Percentiles rank a stretch among this genome's conserved stretches.
phyloP scores from a whole-genome alignment of 2,888 invertebrate species.

The Pseudeuparius sepicola region DNA sequence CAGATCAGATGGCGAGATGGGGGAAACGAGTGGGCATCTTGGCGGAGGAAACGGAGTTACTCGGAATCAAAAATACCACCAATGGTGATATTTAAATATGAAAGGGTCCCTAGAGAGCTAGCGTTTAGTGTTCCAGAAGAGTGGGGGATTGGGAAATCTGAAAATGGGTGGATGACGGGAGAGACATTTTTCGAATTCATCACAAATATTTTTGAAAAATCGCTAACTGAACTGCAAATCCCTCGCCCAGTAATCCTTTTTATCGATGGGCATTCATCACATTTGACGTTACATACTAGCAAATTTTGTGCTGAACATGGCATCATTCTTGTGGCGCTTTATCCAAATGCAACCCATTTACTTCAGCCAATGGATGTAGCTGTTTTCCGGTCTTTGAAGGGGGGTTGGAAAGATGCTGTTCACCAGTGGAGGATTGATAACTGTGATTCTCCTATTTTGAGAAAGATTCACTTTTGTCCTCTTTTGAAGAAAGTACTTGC shows the following conservation, averaged over 20 bases:
- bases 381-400: constrained; percentile 31
- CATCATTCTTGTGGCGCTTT: constrained; percentile 30
- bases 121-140: constrained; percentile 28
- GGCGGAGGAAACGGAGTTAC: no score
- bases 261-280: constrained; percentile 32
- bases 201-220: constrained; percentile 33
- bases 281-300: constrained; percentile 12
- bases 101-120: neutral
- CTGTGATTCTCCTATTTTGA: constrained; percentile 3
- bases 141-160: no score
- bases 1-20: no score
- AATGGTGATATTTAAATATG: no score
- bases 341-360: constrained; percentile 33
- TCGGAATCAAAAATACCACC: no score
- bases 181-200: constrained; percentile 36
- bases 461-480: no score
- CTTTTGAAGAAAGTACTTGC: no score
- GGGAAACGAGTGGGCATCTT: no score
- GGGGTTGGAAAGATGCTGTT: constrained; percentile 18
- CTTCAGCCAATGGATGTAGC: constrained; percentile 34
- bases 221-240: constrained; percentile 31
- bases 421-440: constrained; percentile 5
- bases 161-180: no score
- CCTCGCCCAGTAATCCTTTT: constrained; percentile 33
- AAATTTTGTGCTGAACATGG: constrained; percentile 33